phyloP scores from a whole-genome alignment of 2,888 invertebrate species.

The Anticlea derivata region DNA sequence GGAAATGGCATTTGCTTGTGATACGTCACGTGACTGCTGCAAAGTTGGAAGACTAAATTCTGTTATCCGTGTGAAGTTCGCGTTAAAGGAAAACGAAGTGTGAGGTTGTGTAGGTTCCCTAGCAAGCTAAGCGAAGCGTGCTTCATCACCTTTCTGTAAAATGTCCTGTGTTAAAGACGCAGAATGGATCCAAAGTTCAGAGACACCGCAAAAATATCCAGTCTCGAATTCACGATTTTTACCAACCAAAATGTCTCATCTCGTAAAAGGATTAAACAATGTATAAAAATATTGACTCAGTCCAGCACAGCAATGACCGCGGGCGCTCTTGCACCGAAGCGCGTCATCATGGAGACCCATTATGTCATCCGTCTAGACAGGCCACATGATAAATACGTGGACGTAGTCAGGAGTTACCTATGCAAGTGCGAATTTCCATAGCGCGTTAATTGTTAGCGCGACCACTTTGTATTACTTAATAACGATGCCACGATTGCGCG shows the following conservation, averaged over 20 bases:
- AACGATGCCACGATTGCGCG: no score
- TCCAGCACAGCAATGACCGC: conserved; percentile 15
- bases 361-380: conserved; percentile 46
- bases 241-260: conserved; percentile 12
- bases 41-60: no score
- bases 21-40: no score
- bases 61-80: no score
- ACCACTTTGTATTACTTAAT: no score
- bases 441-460: no score
- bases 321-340: conserved; percentile 14
- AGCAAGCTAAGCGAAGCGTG: background rate
- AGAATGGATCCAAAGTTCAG: conserved; percentile 6
- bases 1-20: no score
- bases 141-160: no score
- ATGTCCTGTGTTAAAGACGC: no score
- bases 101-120: no score
- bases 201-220: conserved; percentile 11
- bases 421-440: no score
- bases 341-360: conserved; percentile 36
- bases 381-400: conserved; percentile 26
- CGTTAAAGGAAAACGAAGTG: no score
- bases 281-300: conserved; percentile 19
- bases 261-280: conserved; percentile 24
- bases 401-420: conserved; percentile 6
- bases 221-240: conserved; percentile 6